These are phyloP conservation scores for Aethina tumida DNA, from an alignment of 1,140 invertebrate genomes.

Conservation along the genomic window DNA sequence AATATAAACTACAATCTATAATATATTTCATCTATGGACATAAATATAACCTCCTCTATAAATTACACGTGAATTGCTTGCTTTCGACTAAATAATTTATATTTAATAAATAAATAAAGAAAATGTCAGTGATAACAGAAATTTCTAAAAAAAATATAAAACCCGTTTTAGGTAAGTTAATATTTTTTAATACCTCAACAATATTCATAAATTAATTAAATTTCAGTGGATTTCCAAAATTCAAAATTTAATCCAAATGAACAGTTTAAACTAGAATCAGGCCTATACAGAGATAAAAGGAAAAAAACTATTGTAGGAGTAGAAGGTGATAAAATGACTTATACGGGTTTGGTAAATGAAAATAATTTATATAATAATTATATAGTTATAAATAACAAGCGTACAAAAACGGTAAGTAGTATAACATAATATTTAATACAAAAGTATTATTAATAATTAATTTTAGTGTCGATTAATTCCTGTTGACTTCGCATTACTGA, in stretches of 20 bases:
- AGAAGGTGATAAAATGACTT: conserved; percentile 19
- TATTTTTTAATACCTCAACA: conserved; percentile 4
- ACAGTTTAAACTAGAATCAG: conserved; percentile 16
- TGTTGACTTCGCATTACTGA: conserved; percentile 14
- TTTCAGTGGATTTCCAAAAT: conserved; percentile 28
- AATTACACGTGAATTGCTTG: no score
- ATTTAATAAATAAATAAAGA: no score
- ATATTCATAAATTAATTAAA: background rate
- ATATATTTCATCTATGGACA: no score
- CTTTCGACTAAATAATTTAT: no score
- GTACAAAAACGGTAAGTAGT: conserved; percentile 14
- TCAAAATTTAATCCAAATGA: conserved; percentile 15
- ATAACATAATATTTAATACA: background rate
- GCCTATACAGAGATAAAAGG: conserved; percentile 14
- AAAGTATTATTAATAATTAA: conserved; percentile 1
- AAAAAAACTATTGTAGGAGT: conserved; percentile 17
- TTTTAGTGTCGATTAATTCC: conserved; percentile 21
- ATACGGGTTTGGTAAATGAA: conserved; percentile 17
- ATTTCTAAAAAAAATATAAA: conserved; percentile 6
- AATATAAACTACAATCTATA: no score
- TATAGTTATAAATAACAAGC: conserved; percentile 19
- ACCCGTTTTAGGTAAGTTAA: conserved; percentile 13
- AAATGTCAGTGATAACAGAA: conserved; percentile 12
- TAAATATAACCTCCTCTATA: no score
- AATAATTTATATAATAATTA: conserved; percentile 23